phyloP scores from a whole-genome alignment of 2,113 vertebrate genomes.

The Pangasianodon gigas region DNA sequence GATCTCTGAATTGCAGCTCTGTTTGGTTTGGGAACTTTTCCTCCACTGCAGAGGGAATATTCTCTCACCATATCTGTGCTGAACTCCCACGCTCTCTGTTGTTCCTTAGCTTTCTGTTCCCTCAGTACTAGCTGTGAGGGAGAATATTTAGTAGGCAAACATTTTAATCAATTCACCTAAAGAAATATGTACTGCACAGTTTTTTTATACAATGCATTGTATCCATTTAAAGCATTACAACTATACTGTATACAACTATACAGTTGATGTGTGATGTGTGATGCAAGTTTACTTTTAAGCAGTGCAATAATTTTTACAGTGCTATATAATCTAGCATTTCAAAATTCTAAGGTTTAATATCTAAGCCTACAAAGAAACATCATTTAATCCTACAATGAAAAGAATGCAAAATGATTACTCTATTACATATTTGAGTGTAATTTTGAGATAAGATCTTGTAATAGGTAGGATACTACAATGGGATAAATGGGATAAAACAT shows the following conservation, averaged over 20 bases:
- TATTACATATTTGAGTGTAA: too few relatives aligned
- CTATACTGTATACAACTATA: not conserved
- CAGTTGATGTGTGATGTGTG: not conserved
- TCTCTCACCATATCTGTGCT: slow-evolving; percentile 43
- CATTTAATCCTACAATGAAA: not conserved
- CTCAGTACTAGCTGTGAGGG: slow-evolving; percentile 8
- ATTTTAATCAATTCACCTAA: not conserved
- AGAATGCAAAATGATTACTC: not conserved
- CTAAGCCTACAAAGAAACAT: not conserved
- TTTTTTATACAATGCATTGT: not conserved
- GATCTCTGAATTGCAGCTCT: slow-evolving; percentile 39
- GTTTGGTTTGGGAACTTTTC: slow-evolving; percentile 64
- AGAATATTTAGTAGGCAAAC: not conserved
- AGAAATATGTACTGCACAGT: not conserved
- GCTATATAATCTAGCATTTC: not conserved
- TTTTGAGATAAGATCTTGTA: too few relatives aligned
- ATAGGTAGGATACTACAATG: too few relatives aligned
- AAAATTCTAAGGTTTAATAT: not conserved
- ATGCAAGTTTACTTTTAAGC: not conserved
- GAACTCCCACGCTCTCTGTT: not conserved
- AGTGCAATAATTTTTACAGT: not conserved
- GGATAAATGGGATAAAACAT: too few relatives aligned
- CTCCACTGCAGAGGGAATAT: slow-evolving; percentile 52
- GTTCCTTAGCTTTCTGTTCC: slow-evolving; percentile 48
- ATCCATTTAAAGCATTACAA: not conserved